These are phyloP conservation scores for Tokudaia tokunoshimensis DNA, from an alignment of 2,797 vertebrate species.

Conservation along the genomic window DNA sequence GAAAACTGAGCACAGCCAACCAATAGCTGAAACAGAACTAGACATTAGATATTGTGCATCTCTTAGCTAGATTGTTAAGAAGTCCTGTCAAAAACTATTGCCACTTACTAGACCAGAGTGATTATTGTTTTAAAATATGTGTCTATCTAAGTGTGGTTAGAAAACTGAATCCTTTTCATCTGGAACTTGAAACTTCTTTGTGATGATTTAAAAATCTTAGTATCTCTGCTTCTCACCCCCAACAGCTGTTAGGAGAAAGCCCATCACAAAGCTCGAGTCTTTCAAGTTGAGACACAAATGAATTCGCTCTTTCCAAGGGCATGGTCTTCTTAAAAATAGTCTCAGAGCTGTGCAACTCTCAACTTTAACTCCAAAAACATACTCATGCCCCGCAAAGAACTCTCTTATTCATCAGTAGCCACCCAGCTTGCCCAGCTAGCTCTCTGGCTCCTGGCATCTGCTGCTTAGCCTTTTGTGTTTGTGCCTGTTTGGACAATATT, in stretches of 20 bases:
- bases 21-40: not conserved
- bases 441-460: not conserved
- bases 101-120: not conserved
- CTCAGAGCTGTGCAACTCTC: not conserved
- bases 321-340: not conserved
- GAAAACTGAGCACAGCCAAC: not conserved
- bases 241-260: not conserved
- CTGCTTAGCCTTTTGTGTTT: not conserved
- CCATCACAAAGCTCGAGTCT: not conserved
- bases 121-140: not conserved
- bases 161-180: not conserved
- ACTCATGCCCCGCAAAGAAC: not conserved
- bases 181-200: slow-evolving; percentile 11
- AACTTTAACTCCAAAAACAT: slow-evolving; percentile 9
- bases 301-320: not conserved
- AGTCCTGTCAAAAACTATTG: not conserved
- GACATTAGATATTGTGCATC: not conserved
- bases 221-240: slow-evolving; percentile 2
- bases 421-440: not conserved
- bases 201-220: not conserved
- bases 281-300: slow-evolving; percentile 1
- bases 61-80: not conserved
- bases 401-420: not conserved
- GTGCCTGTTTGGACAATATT: not conserved
- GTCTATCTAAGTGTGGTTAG: not conserved